Conservation (phyloP, 2,888 invertebrate genomes). For the Pteria penguin region DNA sequence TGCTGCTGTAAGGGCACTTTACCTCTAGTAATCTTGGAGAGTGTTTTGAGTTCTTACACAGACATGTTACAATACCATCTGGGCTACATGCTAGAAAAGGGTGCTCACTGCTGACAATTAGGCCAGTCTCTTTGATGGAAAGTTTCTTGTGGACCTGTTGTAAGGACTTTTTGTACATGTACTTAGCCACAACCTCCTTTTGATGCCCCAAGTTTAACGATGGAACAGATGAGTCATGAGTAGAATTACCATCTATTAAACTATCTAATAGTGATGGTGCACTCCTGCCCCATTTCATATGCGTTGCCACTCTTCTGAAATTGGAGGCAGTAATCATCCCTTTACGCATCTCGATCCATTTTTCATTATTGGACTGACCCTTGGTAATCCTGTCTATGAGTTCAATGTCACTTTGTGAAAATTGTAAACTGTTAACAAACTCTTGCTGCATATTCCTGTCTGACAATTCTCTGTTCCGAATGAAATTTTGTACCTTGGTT, state of each 20-base stretch:
- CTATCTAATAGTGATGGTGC: neutral
- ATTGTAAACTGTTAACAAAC: neutral
- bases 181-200: neutral
- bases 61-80: conserved; percentile 1
- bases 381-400: neutral
- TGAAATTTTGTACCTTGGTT: neutral
- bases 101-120: neutral
- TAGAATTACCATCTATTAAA: neutral
- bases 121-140: neutral
- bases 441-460: neutral
- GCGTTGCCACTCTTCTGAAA: neutral
- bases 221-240: neutral
- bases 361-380: conserved; percentile 8
- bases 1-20: neutral
- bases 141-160: neutral
- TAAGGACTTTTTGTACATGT: neutral
- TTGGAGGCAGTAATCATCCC: conserved; percentile 13
- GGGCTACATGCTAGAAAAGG: conserved; percentile 7
- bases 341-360: neutral
- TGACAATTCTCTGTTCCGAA: neutral
- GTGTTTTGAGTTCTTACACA: neutral
- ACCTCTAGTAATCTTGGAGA: neutral
- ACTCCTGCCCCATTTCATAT: neutral
- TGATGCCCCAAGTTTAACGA: conserved; percentile 1
- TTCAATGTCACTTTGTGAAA: neutral